Evolutionary conservation across 2,888 invertebrate genomes (phyloP).

Genomic region (Pollenia amentaria): DNA sequence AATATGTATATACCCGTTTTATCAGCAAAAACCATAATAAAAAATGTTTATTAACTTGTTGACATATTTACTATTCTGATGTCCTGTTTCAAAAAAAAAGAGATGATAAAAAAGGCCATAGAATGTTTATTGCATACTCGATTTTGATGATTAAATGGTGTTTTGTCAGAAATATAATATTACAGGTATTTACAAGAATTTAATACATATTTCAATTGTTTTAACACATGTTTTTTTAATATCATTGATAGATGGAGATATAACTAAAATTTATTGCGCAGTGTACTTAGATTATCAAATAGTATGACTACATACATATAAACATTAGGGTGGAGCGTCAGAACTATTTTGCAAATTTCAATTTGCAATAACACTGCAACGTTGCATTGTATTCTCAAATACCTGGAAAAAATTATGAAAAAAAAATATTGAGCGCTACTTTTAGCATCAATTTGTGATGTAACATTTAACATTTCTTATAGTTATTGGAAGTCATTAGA

Average conservation of each 20-base stretch:
- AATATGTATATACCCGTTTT: background rate
- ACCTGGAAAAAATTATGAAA: no score
- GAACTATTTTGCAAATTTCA: no score
- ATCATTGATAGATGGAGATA: background rate
- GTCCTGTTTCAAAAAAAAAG: conserved; percentile 1
- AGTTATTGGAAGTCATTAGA: no score
- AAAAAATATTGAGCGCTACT: no score
- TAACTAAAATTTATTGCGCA: conserved; percentile 16
- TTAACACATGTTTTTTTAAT: conserved; percentile 7
- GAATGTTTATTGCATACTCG: no score
- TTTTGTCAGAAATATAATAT: conserved; percentile 2
- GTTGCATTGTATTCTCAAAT: no score
- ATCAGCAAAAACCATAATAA: background rate
- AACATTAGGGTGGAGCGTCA: no score
- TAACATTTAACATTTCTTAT: no score
- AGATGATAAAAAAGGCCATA: background rate
- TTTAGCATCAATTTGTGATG: no score
- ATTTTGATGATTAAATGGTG: no score
- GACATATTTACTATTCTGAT: conserved; percentile 23
- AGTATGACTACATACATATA: no score
- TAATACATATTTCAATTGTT: background rate
- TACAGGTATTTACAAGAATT: conserved; percentile 7
- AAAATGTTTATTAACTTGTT: conserved; percentile 5
- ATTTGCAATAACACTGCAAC: no score
- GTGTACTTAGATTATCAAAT: background rate